phyloP scores from a whole-genome alignment of 2,113 vertebrate genomes.

The Pogona vitticeps region DNA sequence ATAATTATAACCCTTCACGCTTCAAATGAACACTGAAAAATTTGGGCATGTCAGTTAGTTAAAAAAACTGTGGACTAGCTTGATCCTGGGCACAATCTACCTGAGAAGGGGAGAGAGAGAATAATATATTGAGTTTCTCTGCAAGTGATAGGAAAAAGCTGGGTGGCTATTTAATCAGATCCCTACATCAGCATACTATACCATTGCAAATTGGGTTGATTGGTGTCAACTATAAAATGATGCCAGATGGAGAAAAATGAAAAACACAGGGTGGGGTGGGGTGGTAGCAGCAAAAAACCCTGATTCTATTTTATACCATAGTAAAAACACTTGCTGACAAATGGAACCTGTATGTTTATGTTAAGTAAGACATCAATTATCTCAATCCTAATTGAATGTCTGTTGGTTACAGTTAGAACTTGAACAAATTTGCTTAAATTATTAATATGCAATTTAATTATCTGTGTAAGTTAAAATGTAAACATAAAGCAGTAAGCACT shows the following conservation, averaged over 20 bases:
- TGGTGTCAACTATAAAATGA: neutral
- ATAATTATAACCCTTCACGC: neutral
- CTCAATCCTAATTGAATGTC: neutral
- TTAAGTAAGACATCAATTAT: neutral
- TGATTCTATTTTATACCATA: neutral
- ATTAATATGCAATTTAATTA: neutral
- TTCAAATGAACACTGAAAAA: neutral
- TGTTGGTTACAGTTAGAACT: neutral
- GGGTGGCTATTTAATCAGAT: neutral
- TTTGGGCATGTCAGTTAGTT: neutral
- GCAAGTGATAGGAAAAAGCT: neutral
- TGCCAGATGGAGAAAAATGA: neutral
- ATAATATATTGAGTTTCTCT: neutral
- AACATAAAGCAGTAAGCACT: neutral
- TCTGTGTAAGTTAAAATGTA: neutral
- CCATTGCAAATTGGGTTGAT: neutral
- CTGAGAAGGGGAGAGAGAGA: neutral
- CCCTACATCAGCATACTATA: neutral
- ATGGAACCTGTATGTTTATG: neutral
- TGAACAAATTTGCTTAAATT: conserved; percentile 6
- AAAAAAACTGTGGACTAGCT: neutral
- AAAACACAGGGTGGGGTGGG: neutral
- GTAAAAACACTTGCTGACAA: neutral
- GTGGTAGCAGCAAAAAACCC: neutral
- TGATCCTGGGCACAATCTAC: neutral